Percentiles rank a stretch among this genome's conserved stretches.
Evolutionary conservation across 2,888 invertebrate species (phyloP).

Genomic region (Hyles lineata): DNA sequence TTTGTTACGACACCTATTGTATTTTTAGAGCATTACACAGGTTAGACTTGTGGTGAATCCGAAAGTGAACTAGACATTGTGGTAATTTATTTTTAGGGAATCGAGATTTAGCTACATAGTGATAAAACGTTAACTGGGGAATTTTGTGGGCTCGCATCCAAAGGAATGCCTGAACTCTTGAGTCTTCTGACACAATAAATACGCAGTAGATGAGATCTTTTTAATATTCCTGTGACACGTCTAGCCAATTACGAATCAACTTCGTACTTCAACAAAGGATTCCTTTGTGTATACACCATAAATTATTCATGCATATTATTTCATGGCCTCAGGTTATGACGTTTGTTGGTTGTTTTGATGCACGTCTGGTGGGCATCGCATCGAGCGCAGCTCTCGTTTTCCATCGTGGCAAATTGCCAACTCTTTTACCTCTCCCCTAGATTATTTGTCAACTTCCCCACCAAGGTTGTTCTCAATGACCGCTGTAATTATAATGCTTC

Average conservation of each 20-base stretch:
- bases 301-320: conserved; percentile 36
- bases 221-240: conserved; percentile 22
- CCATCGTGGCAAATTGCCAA: conserved; percentile 70
- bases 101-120: neutral
- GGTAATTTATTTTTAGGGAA: conserved; percentile 17
- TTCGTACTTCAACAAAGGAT: conserved; percentile 13
- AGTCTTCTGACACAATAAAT: neutral
- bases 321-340: conserved; percentile 34
- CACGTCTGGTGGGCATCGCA: conserved; percentile 38
- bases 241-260: conserved; percentile 15
- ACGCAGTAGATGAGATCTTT: conserved; percentile 16
- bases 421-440: conserved; percentile 62
- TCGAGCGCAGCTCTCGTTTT: conserved; percentile 32
- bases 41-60: neutral
- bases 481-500: conserved; percentile 45
- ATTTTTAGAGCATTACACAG: conserved; percentile 12
- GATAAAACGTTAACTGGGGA: conserved; percentile 6
- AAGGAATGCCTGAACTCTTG: conserved; percentile 51
- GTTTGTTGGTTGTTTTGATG: conserved; percentile 35
- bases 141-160: conserved; percentile 67
- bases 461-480: conserved; percentile 70
- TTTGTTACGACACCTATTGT: conserved; percentile 17
- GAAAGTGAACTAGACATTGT: conserved; percentile 78
- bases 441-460: conserved; percentile 73
- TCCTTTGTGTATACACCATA: conserved; percentile 19